phyloP scores from a whole-genome alignment of 1,140 invertebrate genomes.

The Drosophila oshimai region DNA sequence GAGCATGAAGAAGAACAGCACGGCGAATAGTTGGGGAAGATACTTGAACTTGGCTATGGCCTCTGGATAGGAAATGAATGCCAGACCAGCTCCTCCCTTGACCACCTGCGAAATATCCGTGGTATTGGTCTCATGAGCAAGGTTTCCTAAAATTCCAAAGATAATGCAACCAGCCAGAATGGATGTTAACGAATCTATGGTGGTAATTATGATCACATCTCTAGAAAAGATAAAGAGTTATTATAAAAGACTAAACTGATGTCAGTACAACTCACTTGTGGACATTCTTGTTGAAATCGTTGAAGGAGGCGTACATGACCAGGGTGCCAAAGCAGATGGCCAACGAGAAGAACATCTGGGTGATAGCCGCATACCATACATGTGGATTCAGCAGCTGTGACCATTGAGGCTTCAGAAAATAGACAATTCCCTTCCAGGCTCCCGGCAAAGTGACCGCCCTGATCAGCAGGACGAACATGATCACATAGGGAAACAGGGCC shows the following conservation, averaged over 20 bases:
- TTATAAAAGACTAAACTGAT: background rate
- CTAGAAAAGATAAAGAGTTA: conserved; percentile 70
- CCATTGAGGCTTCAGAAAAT: conserved; percentile 89
- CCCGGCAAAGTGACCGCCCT: conserved; percentile 89
- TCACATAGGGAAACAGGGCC: conserved; percentile 89
- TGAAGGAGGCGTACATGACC: conserved; percentile 92
- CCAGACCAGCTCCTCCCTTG: conserved; percentile 86
- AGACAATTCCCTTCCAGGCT: conserved; percentile 89
- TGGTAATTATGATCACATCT: conserved; percentile 90
- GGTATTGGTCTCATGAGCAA: conserved; percentile 86
- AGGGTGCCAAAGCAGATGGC: conserved; percentile 91
- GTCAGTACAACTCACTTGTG: conserved; percentile 86
- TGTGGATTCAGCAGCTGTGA: conserved; percentile 85
- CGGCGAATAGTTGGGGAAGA: conserved; percentile 91
- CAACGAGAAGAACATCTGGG: conserved; percentile 93
- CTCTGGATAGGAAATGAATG: conserved; percentile 93
- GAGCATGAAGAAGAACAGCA: conserved; percentile 95
- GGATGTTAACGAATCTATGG: conserved; percentile 91
- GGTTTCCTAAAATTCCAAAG: conserved; percentile 92
- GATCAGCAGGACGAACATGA: conserved; percentile 87
- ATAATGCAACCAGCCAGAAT: conserved; percentile 93
- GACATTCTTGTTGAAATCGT: conserved; percentile 90
- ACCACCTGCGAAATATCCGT: conserved; percentile 83
- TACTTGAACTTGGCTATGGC: conserved; percentile 92
- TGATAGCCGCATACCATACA: conserved; percentile 93